phyloP scores from a whole-genome alignment of 2,113 vertebrate genomes.

The Natator depressus region DNA sequence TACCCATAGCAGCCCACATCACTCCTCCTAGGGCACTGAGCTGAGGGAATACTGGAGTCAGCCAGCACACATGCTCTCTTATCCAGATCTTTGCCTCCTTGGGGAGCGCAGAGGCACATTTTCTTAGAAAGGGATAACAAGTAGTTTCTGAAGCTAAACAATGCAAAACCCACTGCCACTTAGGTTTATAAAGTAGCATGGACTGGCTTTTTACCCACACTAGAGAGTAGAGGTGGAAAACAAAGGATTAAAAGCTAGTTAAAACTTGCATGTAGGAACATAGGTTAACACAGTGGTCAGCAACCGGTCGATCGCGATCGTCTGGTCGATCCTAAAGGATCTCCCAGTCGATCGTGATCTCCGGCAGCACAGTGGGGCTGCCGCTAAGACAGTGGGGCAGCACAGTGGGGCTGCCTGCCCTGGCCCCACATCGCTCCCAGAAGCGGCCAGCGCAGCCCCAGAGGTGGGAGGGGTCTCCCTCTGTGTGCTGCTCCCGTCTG shows the following conservation, averaged over 20 bases:
- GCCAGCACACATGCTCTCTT: not conserved
- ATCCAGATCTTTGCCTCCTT: not conserved
- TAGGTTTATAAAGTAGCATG: not conserved
- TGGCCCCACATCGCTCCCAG: accelerated
- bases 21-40: not conserved
- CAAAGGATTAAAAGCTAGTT: not conserved
- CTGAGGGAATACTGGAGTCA: not conserved
- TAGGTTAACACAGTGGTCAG: no score
- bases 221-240: not conserved
- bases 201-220: not conserved
- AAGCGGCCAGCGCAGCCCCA: no score
- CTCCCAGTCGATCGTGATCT: no score
- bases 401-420: no score
- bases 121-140: not conserved
- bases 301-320: no score
- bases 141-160: not conserved
- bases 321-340: no score
- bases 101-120: not conserved
- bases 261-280: not conserved
- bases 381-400: no score
- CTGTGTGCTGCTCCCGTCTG: no score
- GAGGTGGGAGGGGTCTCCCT: no score
- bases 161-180: not conserved
- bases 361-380: no score
- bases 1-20: not conserved